Percentiles rank a stretch among this genome's conserved stretches.
phyloP scores from a whole-genome alignment of 2,888 invertebrate species.

The Plutella xylostella region DNA sequence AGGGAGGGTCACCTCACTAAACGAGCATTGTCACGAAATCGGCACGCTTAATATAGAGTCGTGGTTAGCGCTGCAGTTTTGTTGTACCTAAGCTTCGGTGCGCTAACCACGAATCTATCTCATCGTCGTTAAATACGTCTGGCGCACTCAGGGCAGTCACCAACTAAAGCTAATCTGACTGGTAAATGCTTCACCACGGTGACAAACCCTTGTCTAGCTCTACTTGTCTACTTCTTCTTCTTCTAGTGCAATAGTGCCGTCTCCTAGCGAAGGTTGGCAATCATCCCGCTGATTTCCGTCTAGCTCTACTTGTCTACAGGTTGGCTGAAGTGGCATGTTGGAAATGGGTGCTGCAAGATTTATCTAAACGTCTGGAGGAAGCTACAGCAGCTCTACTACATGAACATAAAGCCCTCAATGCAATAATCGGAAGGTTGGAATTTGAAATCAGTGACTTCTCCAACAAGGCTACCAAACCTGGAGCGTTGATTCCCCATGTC shows the following conservation, averaged over 20 bases:
- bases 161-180: not conserved
- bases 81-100: not conserved
- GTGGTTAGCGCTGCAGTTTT: too few species aligned
- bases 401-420: slow-evolving; percentile 42
- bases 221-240: not conserved
- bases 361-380: slow-evolving; percentile 42
- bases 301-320: slow-evolving; percentile 22
- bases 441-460: slow-evolving; percentile 35
- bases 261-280: not conserved
- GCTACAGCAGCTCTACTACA: slow-evolving; percentile 33
- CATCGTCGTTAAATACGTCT: not conserved
- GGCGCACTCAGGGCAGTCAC: not conserved
- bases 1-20: not conserved
- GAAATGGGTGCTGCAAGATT: slow-evolving; percentile 53
- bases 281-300: not conserved
- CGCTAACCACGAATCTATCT: not conserved
- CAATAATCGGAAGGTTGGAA: slow-evolving; percentile 38
- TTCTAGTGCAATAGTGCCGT: not conserved
- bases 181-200: not conserved
- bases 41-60: not conserved
- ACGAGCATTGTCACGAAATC: not conserved
- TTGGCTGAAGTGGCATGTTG: slow-evolving; percentile 53
- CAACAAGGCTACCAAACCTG: slow-evolving; percentile 33
- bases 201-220: not conserved
- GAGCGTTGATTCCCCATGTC: slow-evolving; percentile 34